Conservation (phyloP, 2,113 vertebrate genomes). For the Xerus inauris region DNA sequence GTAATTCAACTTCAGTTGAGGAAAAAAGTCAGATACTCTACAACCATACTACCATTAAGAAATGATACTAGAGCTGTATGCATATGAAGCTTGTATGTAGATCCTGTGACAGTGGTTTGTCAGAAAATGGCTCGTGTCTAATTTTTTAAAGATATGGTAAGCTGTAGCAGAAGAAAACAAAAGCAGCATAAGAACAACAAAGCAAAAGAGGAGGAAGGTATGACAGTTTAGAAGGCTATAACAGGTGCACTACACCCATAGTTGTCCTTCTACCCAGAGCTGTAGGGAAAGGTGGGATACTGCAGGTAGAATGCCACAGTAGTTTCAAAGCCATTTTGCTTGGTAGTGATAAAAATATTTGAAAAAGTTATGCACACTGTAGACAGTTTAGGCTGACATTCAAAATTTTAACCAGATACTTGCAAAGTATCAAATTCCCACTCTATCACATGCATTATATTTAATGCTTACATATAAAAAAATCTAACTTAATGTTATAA, state of each 20-base stretch:
- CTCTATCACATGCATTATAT: neutral
- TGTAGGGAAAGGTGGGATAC: no score
- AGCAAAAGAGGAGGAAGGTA: neutral
- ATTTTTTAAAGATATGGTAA: neutral
- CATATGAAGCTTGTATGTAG: neutral
- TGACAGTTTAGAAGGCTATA: neutral
- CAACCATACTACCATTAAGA: neutral
- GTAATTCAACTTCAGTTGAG: neutral
- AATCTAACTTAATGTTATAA: neutral
- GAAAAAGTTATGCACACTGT: neutral
- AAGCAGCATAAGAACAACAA: neutral
- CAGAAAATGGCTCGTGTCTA: neutral
- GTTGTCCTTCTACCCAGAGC: no score
- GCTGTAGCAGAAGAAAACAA: neutral
- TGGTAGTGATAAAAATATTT: neutral
- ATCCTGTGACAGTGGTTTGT: neutral
- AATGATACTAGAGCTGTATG: neutral
- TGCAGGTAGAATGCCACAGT: no score
- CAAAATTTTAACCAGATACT: neutral
- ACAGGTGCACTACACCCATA: neutral
- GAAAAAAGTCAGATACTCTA: neutral
- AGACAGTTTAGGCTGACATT: neutral
- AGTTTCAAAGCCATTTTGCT: neutral
- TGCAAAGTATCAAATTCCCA: neutral
- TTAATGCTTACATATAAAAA: neutral